phyloP scores from a whole-genome alignment of 2,797 vertebrate genomes.

The Myotis daubentonii region DNA sequence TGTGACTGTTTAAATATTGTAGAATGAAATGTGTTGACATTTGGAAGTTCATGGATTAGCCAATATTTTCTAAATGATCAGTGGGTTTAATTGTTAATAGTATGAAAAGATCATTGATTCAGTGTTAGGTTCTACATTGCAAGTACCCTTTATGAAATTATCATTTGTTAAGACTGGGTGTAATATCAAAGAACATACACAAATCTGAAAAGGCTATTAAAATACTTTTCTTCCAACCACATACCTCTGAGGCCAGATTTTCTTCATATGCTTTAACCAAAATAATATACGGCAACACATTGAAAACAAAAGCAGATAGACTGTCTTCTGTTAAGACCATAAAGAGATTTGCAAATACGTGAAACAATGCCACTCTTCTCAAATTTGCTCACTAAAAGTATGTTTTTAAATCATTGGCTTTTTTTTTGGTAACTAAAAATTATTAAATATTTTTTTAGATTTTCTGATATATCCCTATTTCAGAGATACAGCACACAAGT shows the following conservation, averaged over 20 bases:
- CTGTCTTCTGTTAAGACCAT: neutral
- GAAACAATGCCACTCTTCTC: too few relatives aligned
- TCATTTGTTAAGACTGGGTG: neutral
- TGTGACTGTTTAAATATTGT: neutral
- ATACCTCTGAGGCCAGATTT: neutral
- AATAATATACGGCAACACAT: neutral
- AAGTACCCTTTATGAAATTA: neutral
- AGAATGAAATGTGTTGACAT: neutral
- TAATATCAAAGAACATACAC: neutral
- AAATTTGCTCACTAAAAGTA: neutral
- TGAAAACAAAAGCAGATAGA: slow-evolving; percentile 23
- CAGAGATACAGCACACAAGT: neutral
- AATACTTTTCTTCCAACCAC: neutral
- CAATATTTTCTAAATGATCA: neutral
- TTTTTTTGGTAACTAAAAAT: neutral
- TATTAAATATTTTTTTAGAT: neutral
- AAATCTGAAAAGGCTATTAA: neutral
- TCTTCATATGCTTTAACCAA: neutral
- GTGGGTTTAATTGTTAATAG: neutral
- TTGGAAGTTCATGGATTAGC: neutral
- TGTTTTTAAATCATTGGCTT: neutral
- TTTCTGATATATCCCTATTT: neutral
- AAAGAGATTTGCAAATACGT: neutral
- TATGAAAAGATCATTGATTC: neutral
- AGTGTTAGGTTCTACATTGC: slow-evolving; percentile 1